Conservation (phyloP, 2,113 vertebrate genomes). For the Syngnathus typhle region DNA sequence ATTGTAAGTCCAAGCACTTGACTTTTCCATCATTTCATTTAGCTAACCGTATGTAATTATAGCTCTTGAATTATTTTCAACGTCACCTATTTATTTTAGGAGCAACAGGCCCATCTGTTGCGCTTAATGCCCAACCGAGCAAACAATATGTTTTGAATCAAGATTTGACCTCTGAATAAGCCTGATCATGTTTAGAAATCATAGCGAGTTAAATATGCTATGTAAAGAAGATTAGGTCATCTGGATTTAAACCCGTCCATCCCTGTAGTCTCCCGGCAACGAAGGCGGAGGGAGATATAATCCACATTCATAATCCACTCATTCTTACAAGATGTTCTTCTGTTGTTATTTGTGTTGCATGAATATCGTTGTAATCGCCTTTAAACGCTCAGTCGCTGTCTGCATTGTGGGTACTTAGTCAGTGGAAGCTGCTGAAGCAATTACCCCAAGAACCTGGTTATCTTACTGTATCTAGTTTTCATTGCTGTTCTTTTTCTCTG, state of each 20-base stretch:
- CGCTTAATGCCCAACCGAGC: conserved; percentile 47
- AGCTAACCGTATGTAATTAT: neutral
- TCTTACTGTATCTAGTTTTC: neutral
- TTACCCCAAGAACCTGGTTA: neutral
- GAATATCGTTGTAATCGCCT: conserved; percentile 67
- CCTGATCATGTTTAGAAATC: conserved; percentile 69
- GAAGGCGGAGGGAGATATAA: conserved; percentile 57
- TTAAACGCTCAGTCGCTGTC: conserved; percentile 63
- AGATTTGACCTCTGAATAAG: conserved; percentile 68
- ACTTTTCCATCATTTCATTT: neutral
- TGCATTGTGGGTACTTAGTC: conserved; percentile 17
- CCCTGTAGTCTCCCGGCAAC: conserved; percentile 19
- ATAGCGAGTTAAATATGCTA: conserved; percentile 68
- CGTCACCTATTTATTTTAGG: conserved; percentile 20
- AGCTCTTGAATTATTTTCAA: conserved; percentile 12
- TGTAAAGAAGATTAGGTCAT: conserved; percentile 71
- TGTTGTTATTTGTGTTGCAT: conserved; percentile 72
- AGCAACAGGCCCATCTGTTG: conserved; percentile 60
- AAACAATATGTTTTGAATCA: conserved; percentile 73
- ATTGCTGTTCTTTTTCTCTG: neutral
- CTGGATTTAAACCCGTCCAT: conserved; percentile 27
- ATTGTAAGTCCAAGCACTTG: neutral
- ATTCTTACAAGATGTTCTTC: conserved; percentile 70
- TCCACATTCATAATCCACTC: conserved; percentile 74
- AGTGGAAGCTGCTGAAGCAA: neutral